phyloP scores from a whole-genome alignment of 2,113 vertebrate genomes.

The Micronycteris hirsuta region DNA sequence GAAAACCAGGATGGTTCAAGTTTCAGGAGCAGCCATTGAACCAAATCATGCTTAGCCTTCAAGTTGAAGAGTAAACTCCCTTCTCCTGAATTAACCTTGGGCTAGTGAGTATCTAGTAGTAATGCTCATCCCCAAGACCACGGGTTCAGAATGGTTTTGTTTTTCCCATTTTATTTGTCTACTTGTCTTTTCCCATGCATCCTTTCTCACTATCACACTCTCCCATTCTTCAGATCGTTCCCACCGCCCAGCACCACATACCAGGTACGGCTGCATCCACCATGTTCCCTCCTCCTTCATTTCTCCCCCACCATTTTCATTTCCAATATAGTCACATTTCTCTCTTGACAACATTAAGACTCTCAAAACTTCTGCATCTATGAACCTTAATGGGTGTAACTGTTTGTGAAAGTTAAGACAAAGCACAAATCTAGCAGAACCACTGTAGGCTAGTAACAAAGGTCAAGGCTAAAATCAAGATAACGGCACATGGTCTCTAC shows the following conservation, averaged over 20 bases:
- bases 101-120: not conserved
- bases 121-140: not conserved
- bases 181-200: rapidly evolving
- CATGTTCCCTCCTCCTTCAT: not conserved
- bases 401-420: not conserved
- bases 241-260: not conserved
- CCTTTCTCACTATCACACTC: rapidly evolving
- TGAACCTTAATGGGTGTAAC: not conserved
- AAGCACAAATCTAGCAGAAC: not conserved
- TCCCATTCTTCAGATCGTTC: not conserved
- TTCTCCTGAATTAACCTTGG: not conserved
- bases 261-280: not conserved
- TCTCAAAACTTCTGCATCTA: not conserved
- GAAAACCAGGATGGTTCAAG: not conserved
- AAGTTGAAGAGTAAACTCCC: not conserved
- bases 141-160: not conserved
- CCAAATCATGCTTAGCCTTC: not conserved
- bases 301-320: not conserved
- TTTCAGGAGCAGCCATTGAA: conserved; percentile 46
- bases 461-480: not conserved
- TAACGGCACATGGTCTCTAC: not conserved
- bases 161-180: not conserved
- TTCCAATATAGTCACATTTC: not conserved
- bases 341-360: not conserved
- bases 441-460: not conserved